These are phyloP conservation scores for Apodemus agrarius DNA, from an alignment of 2,797 vertebrate genomes.

Conservation along the genomic window DNA sequence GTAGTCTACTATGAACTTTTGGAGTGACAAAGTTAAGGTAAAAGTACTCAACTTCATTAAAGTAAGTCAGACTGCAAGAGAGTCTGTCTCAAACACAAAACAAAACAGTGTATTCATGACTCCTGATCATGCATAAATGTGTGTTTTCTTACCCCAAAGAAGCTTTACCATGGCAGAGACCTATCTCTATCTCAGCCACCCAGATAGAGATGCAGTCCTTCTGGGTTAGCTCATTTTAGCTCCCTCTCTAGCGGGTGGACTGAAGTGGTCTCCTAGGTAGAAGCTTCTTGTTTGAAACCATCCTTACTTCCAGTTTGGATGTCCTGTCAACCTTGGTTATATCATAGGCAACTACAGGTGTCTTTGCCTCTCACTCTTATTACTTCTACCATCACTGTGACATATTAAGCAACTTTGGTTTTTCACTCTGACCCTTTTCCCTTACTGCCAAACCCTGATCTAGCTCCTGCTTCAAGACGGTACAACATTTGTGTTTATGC, in stretches of 20 bases:
- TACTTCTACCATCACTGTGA: background rate
- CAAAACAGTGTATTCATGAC: background rate
- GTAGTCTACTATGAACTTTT: background rate
- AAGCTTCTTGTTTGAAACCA: background rate
- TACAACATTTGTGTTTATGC: background rate
- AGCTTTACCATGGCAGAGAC: background rate
- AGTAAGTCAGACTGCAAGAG: background rate
- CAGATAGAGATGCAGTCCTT: background rate
- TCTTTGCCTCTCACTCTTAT: background rate
- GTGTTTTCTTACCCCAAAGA: background rate
- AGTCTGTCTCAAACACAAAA: background rate
- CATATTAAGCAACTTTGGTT: background rate
- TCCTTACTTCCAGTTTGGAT: background rate
- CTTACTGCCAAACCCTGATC: background rate
- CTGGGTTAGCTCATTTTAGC: background rate
- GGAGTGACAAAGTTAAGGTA: background rate
- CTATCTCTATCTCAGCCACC: background rate
- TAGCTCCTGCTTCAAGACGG: background rate
- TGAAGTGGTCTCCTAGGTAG: background rate
- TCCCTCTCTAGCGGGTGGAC: background rate
- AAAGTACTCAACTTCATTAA: background rate
- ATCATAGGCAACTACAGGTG: background rate
- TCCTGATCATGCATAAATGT: background rate
- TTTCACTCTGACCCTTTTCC: background rate
- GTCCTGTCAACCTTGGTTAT: background rate